These are phyloP conservation scores for Chrysolina haemoptera DNA, from an alignment of 2,888 invertebrate genomes.

Conservation along the genomic window DNA sequence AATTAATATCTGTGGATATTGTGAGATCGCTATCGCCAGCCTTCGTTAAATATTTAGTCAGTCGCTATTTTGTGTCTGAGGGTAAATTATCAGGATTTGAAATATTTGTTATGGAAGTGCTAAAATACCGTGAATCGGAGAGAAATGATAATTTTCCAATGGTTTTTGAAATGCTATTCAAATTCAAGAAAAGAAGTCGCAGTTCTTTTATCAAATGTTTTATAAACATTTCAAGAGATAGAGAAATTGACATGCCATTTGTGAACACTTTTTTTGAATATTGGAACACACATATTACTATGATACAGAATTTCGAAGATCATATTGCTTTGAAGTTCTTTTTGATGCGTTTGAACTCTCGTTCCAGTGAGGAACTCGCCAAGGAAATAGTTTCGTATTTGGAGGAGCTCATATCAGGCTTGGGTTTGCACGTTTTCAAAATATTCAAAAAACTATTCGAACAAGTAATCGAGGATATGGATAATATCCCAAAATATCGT, in stretches of 20 bases:
- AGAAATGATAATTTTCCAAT: slow-evolving; percentile 27
- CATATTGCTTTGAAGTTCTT: slow-evolving; percentile 31
- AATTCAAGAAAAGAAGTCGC: background rate
- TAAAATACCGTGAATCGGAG: slow-evolving; percentile 32
- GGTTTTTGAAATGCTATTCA: slow-evolving; percentile 23
- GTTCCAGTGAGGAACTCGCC: slow-evolving; percentile 14
- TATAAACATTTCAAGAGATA: background rate
- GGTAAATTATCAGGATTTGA: slow-evolving; percentile 17
- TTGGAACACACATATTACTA: slow-evolving; percentile 35
- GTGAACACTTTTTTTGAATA: slow-evolving; percentile 25
- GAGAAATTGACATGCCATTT: slow-evolving; percentile 1
- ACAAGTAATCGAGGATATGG: background rate
- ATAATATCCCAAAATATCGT: slow-evolving; percentile 12
- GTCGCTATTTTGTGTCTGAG: slow-evolving; percentile 25
- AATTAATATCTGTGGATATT: slow-evolving; percentile 26
- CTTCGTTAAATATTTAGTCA: slow-evolving; percentile 32
- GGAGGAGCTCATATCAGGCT: slow-evolving; percentile 22
- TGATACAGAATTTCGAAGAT: slow-evolving; percentile 22
- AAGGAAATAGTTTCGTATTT: slow-evolving; percentile 27
- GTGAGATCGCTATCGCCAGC: slow-evolving; percentile 13
- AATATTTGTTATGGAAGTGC: slow-evolving; percentile 21
- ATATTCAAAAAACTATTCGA: slow-evolving; percentile 29
- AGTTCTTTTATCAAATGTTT: background rate
- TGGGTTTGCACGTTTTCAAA: slow-evolving; percentile 30
- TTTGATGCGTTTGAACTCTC: background rate